Percentiles rank a stretch among this genome's conserved stretches.
phyloP scores from a whole-genome alignment of 2,113 vertebrate species.

The Otolemur garnettii region DNA sequence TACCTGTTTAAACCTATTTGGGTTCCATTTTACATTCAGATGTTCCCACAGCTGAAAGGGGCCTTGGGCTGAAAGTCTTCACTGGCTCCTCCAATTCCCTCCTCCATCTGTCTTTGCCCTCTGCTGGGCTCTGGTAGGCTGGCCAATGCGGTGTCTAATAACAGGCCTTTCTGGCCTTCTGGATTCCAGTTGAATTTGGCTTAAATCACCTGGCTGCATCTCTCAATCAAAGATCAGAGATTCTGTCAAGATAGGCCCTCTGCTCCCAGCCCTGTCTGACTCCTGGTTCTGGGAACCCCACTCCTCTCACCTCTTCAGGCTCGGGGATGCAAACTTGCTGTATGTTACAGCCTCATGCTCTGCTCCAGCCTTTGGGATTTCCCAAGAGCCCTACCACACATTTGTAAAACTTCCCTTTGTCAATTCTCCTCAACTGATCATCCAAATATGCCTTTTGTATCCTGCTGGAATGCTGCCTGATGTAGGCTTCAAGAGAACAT shows the following conservation, averaged over 20 bases:
- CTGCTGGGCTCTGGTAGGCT: background rate
- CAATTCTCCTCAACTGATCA: background rate
- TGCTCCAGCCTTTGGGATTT: background rate
- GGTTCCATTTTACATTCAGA: background rate
- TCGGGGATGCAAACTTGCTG: background rate
- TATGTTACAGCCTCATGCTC: background rate
- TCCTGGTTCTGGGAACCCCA: background rate
- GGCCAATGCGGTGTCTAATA: background rate
- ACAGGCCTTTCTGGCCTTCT: background rate
- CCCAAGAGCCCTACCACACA: background rate
- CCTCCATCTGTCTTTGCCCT: background rate
- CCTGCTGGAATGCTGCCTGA: background rate
- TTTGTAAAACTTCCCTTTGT: background rate
- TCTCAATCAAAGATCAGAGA: background rate
- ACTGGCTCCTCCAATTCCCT: too few species aligned
- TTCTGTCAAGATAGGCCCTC: background rate
- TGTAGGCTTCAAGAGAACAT: background rate
- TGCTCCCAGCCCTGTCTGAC: background rate
- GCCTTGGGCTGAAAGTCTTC: background rate
- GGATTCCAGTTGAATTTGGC: background rate
- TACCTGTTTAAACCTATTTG: background rate
- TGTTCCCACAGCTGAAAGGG: background rate
- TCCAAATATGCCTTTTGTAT: background rate
- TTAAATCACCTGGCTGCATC: background rate
- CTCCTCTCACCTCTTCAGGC: background rate